Base-by-base conservation (phyloP, 2,888 invertebrate species). In the Pollenia amentaria region DNA sequence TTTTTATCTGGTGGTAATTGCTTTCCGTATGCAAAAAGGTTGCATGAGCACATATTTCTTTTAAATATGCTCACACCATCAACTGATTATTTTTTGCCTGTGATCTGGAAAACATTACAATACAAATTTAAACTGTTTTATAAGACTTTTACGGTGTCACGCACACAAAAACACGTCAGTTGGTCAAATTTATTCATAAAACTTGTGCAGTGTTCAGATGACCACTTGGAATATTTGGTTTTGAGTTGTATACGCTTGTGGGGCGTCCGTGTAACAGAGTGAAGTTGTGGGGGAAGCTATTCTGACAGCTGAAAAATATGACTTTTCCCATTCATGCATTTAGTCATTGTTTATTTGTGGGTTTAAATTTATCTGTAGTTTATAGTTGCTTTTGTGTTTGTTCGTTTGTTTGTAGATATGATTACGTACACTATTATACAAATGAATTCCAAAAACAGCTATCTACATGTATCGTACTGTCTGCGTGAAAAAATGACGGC, bases 261-360 rank as follows among this genome's bases (percentile, higher is more conserved):
- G 69, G 21, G 48, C 16, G 51, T 51, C 40, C n/a, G 38, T 67
- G 9, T 18, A 48, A 12, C 42, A 8, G 9, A 12, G 70, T 38
- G 18, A 29, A 14, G 8, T 12, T 18, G 11, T 40, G 14, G 18
- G 18, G n/a, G 40, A 53, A 55, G 53, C 21, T 1, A 46, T 44
- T 21, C 21, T 65, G 64, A 65, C 10, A 12, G 21, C 53, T 12
- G 21, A 40, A 21, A 44, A 44, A 42, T 44, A 53, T 80, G 80
- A 65, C 64, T 72, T 72, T 72, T 16, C 53, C n/a, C 73, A 65
- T 73, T 55, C 72, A 80, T 81, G 46, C 80, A 75, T 73, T 60
- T 79, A 79, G 62, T 79, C 79, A 67, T 81, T 81, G 81, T 81
- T 81, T 81, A 75, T 81, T 73, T 75, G 81, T 73, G 73, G 73